phyloP scores from a whole-genome alignment of 1,140 invertebrate species.

The Nymphalis io region DNA sequence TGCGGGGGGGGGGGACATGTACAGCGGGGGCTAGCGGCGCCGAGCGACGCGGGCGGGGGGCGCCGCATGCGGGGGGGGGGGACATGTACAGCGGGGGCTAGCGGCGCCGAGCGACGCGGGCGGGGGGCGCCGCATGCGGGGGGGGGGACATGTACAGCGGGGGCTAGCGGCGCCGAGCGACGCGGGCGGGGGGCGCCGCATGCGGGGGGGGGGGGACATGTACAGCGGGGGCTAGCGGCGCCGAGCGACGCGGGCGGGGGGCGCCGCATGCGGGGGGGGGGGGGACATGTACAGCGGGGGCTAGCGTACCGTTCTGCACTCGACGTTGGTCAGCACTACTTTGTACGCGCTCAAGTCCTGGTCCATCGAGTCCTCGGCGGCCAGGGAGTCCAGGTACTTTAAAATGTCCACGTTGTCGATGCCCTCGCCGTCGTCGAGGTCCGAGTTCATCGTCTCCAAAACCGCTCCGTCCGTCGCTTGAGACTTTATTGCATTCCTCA shows the following conservation, averaged over 20 bases:
- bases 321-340: constrained; percentile 72
- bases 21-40: constrained; percentile 83
- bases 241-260: constrained; percentile 77
- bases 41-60: constrained; percentile 79
- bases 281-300: too few relatives aligned
- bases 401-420: constrained; percentile 71
- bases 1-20: too few relatives aligned
- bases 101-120: constrained; percentile 64
- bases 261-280: constrained; percentile 81
- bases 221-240: constrained; percentile 83
- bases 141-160: too few relatives aligned
- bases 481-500: constrained; percentile 58
- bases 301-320: constrained; percentile 67
- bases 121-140: constrained; percentile 56
- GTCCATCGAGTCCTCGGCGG: constrained; percentile 62
- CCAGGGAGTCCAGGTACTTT: constrained; percentile 69
- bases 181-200: constrained; percentile 82
- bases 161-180: constrained; percentile 80
- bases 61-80: too few relatives aligned
- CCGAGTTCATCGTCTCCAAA: constrained; percentile 53
- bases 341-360: constrained; percentile 71
- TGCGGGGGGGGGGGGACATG: constrained; percentile 77
- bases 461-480: constrained; percentile 66
- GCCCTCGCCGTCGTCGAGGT: constrained; percentile 51
- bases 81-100: constrained; percentile 85